Percentiles rank a stretch among this genome's conserved stretches.
Evolutionary conservation across 2,113 vertebrate genomes (phyloP).

Genomic region (Daphoenositta chrysoptera): DNA sequence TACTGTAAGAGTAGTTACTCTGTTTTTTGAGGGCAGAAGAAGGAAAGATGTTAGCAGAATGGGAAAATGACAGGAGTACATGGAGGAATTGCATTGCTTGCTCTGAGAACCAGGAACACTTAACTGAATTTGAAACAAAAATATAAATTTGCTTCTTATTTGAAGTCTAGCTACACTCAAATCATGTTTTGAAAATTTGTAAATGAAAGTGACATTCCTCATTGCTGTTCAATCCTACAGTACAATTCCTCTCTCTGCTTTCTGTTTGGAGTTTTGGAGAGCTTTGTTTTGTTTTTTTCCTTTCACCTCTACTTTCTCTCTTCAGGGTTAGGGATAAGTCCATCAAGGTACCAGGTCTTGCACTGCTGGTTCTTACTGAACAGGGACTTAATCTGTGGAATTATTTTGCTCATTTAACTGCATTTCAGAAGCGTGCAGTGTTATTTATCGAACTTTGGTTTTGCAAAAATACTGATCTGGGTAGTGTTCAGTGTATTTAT

Average conservation of each 20-base stretch:
- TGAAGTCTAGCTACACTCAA: background rate
- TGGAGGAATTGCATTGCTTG: background rate
- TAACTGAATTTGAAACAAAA: background rate
- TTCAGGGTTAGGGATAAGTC: background rate
- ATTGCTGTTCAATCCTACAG: background rate
- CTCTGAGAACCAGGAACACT: background rate
- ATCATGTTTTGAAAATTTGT: background rate
- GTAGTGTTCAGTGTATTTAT: background rate
- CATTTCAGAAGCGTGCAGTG: background rate
- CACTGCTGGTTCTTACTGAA: background rate
- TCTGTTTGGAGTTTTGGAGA: background rate
- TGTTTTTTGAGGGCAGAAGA: background rate
- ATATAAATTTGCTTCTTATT: background rate
- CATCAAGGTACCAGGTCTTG: background rate
- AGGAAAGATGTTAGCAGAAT: background rate
- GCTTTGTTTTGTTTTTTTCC: background rate
- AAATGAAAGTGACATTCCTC: background rate
- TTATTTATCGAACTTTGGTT: background rate
- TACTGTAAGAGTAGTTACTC: background rate
- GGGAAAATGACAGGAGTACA: background rate
- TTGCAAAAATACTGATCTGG: background rate
- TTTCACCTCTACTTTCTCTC: background rate
- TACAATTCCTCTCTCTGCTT: background rate
- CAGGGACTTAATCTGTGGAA: background rate
- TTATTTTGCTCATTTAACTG: background rate